Base-by-base conservation (phyloP, 2,888 invertebrate genomes). In the Cheilosia grossa region DNA sequence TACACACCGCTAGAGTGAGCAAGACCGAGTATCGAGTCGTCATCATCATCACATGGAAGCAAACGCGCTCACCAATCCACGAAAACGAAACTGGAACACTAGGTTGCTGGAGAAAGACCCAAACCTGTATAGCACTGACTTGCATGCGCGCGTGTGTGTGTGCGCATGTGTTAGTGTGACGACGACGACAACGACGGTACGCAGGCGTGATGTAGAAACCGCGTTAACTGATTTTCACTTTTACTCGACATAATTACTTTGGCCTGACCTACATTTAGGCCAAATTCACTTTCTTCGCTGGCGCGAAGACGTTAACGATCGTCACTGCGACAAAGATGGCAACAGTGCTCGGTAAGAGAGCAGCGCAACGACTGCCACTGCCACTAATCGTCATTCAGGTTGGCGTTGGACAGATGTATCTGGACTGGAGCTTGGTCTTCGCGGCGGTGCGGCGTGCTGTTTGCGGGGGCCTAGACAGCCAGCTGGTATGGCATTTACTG, bases 161-260 rank as follows among this genome's bases (percentile, higher is more conserved):
- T 59, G 13, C 1, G 37, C 13, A 4, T 13, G 13, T 10, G 13
- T 13, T 10, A 37, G 13, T 10, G 13, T 13, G 37, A 37, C 37
- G 13, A 10, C 10, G 37, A 37, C 37, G 3, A 2, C 10, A 13
- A 9, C 21, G 54, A 15, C 49, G 74, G 77, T 63, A 82, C 78
- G 80, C 80, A 80, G 81, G 85, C 85, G 85, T 85, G 81, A 81
- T 85, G 85, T 77, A 85, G 85, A 85, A 85, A 85, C 85, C 75
- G 85, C 81, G 85, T 85, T 85, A 85, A 85, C 80, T 85, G 85
- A 85, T 85, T 85, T 85, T 85, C 85, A 85, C 85, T 85, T 85
- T 85, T 85, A 85, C 81, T 85, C 85, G 85, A 85, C 85, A 85
- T 85, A 85, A 85, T 85, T 85, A 85, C 85, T 81, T 75, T 85